Conservation (phyloP, 2,797 vertebrate species). For the Mormyrops attenuatus region DNA sequence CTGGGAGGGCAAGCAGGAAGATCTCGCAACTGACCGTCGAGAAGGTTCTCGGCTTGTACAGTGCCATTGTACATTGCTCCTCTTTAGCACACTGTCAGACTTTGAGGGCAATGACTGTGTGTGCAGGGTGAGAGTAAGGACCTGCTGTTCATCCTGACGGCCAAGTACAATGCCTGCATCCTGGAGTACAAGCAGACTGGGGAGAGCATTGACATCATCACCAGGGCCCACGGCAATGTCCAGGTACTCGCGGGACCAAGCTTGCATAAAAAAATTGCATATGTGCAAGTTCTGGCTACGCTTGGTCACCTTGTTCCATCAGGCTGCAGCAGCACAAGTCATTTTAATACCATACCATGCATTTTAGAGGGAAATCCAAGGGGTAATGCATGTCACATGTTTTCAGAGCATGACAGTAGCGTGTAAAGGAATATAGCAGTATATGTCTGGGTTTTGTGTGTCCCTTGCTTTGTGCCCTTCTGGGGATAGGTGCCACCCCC, state of each 20-base stretch:
- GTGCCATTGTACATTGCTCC: too few species aligned
- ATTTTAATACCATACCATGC: background rate
- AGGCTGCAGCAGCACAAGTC: background rate
- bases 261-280: background rate
- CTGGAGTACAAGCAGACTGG: slow-evolving; percentile 96
- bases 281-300: background rate
- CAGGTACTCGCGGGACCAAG: slow-evolving; percentile 64
- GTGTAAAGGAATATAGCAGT: background rate
- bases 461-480: background rate
- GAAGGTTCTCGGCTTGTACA: background rate
- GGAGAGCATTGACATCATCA: slow-evolving; percentile 96
- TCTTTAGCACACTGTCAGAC: background rate
- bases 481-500: background rate
- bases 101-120: background rate
- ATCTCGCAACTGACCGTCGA: background rate
- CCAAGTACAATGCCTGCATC: slow-evolving; percentile 98
- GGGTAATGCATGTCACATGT: background rate
- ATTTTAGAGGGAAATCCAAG: background rate
- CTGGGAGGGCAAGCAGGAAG: too few species aligned
- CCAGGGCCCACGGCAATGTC: slow-evolving; percentile 91
- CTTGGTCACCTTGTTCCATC: background rate
- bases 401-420: background rate
- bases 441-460: background rate
- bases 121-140: slow-evolving; percentile 92
- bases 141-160: slow-evolving; percentile 91